These are phyloP conservation scores for Cryptus armator DNA, from an alignment of 2,888 invertebrate genomes.

Conservation along the genomic window DNA sequence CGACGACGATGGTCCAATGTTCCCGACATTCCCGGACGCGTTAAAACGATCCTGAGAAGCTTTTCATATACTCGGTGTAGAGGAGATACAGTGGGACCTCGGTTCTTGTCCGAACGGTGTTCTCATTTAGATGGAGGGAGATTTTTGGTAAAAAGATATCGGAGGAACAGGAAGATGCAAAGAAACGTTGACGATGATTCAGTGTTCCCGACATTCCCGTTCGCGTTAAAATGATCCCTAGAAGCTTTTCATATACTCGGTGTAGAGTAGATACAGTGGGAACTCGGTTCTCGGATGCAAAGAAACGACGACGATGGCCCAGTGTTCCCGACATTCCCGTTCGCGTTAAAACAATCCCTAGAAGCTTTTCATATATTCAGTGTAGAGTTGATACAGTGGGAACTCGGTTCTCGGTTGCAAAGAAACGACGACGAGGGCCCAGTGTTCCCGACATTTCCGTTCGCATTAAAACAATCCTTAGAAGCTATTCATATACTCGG, in stretches of 20 bases:
- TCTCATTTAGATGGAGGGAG: neutral
- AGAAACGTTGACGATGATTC: conserved; percentile 41
- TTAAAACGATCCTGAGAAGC: conserved; percentile 45
- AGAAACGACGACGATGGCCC: conserved; percentile 42
- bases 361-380: conserved; percentile 14
- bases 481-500: conserved; percentile 15
- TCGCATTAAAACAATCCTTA: conserved; percentile 45
- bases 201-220: conserved; percentile 23
- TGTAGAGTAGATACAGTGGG: neutral
- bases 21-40: conserved; percentile 38
- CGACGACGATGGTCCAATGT: conserved; percentile 2
- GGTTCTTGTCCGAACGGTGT: neutral
- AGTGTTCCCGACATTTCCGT: conserved; percentile 23
- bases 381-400: neutral
- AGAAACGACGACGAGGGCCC: conserved; percentile 41
- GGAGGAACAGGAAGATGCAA: conserved; percentile 42
- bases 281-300: conserved; percentile 21
- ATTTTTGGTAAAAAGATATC: conserved; percentile 34
- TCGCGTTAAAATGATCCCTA: conserved; percentile 44
- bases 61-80: conserved; percentile 4
- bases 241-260: conserved; percentile 15
- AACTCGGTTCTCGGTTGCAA: conserved; percentile 20
- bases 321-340: conserved; percentile 23
- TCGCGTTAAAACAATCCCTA: conserved; percentile 45
- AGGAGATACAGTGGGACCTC: neutral